Conservation (phyloP, 2,113 vertebrate species). For the Spizaetus ornatus region DNA sequence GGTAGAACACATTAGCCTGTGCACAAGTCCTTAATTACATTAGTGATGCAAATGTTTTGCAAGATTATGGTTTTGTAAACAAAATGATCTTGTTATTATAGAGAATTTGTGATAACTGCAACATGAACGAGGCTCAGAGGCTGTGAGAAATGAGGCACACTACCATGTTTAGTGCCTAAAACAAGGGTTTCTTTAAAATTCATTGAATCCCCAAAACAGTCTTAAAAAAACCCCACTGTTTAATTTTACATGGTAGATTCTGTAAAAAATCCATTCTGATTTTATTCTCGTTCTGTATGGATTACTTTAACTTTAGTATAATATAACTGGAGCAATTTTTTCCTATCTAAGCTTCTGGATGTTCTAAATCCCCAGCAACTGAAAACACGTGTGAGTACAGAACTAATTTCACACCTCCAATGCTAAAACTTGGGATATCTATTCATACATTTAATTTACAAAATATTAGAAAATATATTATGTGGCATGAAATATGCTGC, state of each 20-base stretch:
- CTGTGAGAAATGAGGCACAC: slow-evolving; percentile 31
- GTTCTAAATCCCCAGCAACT: slow-evolving; percentile 48
- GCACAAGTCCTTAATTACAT: slow-evolving; percentile 73
- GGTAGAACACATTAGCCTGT: slow-evolving; percentile 49
- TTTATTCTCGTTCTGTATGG: slow-evolving; percentile 11
- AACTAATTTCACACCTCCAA: slow-evolving; percentile 69
- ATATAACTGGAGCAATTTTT: slow-evolving; percentile 8
- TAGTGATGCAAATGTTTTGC: slow-evolving; percentile 73
- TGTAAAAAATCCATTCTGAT: not conserved
- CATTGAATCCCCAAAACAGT: not conserved
- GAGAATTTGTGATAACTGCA: slow-evolving; percentile 61
- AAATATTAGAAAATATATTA: slow-evolving; percentile 48
- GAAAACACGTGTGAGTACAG: slow-evolving; percentile 5
- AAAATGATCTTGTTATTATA: slow-evolving; percentile 69
- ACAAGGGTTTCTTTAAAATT: slow-evolving; percentile 27
- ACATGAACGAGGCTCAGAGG: slow-evolving; percentile 43
- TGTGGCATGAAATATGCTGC: not conserved
- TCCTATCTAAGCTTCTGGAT: slow-evolving; percentile 16
- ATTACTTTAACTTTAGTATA: slow-evolving; percentile 27
- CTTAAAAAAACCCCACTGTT: not conserved
- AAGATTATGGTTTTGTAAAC: slow-evolving; percentile 69
- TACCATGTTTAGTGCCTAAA: not conserved
- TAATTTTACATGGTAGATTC: not conserved
- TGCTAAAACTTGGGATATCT: slow-evolving; percentile 18
- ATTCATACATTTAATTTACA: slow-evolving; percentile 62